phyloP scores from a whole-genome alignment of 2,797 vertebrate species.

The Sebastes trivittatus region DNA sequence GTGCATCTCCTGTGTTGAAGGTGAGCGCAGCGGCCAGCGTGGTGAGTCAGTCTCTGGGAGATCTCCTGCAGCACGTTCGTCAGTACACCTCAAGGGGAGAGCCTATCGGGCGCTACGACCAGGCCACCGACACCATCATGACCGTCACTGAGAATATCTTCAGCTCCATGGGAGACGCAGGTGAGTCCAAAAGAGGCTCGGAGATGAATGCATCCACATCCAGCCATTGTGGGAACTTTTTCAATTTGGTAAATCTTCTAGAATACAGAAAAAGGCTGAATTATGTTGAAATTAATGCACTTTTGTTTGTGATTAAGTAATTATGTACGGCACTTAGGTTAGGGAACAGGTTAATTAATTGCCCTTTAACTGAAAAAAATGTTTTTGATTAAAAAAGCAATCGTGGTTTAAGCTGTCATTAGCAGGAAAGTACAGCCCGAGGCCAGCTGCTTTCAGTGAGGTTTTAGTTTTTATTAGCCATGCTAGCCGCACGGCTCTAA shows the following conservation, averaged over 20 bases:
- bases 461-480: neutral
- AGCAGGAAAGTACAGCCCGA: neutral
- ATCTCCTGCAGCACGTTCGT: constrained; percentile 94
- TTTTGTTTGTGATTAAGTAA: neutral
- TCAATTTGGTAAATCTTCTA: rapidly evolving
- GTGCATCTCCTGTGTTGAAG: constrained; percentile 35
- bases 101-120: constrained; percentile 97
- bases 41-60: constrained; percentile 92
- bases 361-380: neutral
- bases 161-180: constrained; percentile 97
- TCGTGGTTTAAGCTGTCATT: neutral
- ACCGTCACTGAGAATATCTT: constrained; percentile 98
- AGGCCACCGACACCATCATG: constrained; percentile 99
- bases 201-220: neutral
- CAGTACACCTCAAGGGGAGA: constrained; percentile 95
- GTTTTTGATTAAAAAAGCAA: neutral
- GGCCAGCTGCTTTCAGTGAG: neutral
- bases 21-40: constrained; percentile 88
- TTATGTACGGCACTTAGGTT: neutral
- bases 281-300: neutral
- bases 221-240: neutral
- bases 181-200: constrained; percentile 76
- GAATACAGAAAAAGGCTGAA: neutral
- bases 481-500: neutral
- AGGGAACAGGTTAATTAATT: neutral